These are phyloP conservation scores for Enchytraeus crypticus DNA, from an alignment of 2,888 invertebrate species.

Conservation along the genomic window DNA sequence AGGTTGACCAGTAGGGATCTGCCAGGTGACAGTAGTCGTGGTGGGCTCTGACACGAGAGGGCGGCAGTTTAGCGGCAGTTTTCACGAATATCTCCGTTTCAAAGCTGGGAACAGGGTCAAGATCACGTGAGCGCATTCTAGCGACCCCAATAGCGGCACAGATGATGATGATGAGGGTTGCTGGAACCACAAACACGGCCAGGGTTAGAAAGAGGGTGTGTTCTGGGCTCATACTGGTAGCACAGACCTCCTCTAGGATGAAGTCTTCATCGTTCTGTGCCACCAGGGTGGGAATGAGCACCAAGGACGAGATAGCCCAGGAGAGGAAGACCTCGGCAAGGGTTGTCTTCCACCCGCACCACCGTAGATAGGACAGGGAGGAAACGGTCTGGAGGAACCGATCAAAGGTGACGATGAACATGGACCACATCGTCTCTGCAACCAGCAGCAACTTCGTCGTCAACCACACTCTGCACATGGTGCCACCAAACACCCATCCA, in stretches of 20 bases:
- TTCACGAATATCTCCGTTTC: neutral
- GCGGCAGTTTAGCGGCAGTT: neutral
- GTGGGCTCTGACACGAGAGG: neutral
- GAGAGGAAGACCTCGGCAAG: neutral
- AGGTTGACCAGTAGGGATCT: neutral
- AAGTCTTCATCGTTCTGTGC: conserved; percentile 1
- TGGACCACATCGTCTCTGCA: conserved; percentile 13
- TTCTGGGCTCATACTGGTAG: conserved; percentile 8
- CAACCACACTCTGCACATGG: conserved; percentile 16
- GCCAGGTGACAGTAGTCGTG: neutral
- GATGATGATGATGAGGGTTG: conserved; percentile 1
- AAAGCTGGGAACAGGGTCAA: neutral
- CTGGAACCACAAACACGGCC: conserved; percentile 7
- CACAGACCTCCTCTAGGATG: conserved; percentile 11
- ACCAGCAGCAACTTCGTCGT: conserved; percentile 11
- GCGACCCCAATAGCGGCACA: neutral
- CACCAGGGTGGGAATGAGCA: conserved; percentile 1
- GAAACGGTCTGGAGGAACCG: conserved; percentile 16
- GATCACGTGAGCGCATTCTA: neutral
- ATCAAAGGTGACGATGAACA: conserved; percentile 15
- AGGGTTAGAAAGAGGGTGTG: conserved; percentile 7
- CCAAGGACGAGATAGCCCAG: neutral
- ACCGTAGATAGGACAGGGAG: neutral
- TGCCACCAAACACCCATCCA: conserved; percentile 12
- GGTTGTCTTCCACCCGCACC: neutral